Evolutionary conservation across 1,140 invertebrate genomes (phyloP), one percentile per base, ranked within the genome.

Genomic region (Caenorhabditis tropicalis): DNA sequence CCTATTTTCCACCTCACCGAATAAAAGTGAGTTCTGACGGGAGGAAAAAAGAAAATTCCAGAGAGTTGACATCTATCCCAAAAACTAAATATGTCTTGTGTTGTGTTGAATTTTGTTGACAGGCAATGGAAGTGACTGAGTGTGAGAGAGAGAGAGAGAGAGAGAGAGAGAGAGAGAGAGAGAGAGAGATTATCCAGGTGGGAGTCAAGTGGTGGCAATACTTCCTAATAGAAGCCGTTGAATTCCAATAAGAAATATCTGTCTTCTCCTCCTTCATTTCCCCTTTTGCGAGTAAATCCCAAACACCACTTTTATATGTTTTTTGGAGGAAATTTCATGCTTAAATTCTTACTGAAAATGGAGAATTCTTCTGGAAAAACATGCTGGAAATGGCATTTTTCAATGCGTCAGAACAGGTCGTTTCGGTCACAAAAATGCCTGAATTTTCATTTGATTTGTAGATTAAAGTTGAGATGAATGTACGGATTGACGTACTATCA

Each of bases 151-250:
- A n/a, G n/a, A n/a, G n/a, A n/a, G n/a, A n/a, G n/a, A n/a, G n/a
- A n/a, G n/a, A n/a, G n/a, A n/a, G n/a, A n/a, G n/a, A n/a, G n/a
- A n/a, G n/a, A 29, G 9, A 31, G 53, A 15, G n/a, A n/a, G n/a
- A n/a, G n/a, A n/a, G n/a, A n/a, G n/a, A n/a, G 58, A 65, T 65
- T 65, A 65, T 36, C 58, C 58, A 65, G 58, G 58, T 65, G 58
- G 29, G 31, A 65, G 29, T 33, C 29, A 51, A 51, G 27, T 56
- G 53, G 48, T 51, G 2, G n/a, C n/a, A n/a, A n/a, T 51, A 51
- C 15, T 51, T 19, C 48, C 53, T 33, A n/a, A 7, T 33, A 12
- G 58, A 65, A 65, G 58, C 58, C 31, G 31, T 65, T 65, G 29
- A 36, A 33, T 33, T 65, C 31, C 58, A 65, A 29, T 58, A 31